Conservation (phyloP, 2,113 vertebrate genomes). For the Pogona vitticeps region DNA sequence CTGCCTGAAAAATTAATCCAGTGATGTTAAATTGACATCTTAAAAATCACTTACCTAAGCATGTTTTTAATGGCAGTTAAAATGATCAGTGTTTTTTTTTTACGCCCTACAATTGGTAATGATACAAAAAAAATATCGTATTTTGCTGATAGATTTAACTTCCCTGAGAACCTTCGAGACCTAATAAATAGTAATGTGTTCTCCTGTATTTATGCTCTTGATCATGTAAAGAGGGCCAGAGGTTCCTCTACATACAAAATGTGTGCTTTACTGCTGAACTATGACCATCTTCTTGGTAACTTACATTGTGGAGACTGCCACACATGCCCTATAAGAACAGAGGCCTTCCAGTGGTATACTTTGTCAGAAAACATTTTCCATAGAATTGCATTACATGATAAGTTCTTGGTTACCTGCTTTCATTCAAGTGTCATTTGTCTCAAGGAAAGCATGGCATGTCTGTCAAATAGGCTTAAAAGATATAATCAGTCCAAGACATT, state of each 20-base stretch:
- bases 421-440: background rate
- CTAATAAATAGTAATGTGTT: conserved; percentile 30
- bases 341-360: background rate
- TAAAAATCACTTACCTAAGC: background rate
- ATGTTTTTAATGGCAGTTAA: background rate
- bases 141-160: conserved; percentile 37
- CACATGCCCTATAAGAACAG: no score
- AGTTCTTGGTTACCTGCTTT: background rate
- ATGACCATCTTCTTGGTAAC: no score
- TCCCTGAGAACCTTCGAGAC: background rate
- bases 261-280: no score
- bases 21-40: conserved; percentile 9
- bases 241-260: no score
- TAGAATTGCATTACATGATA: background rate
- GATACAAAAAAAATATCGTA: conserved; percentile 14
- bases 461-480: background rate
- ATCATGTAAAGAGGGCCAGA: conserved; percentile 22
- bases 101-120: background rate
- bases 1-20: conserved; percentile 13
- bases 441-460: background rate
- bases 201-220: conserved; percentile 10
- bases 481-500: background rate
- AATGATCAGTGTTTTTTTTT: conserved; percentile 34
- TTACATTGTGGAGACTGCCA: no score
- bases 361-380: background rate